These are phyloP conservation scores for Magallana gigas DNA, from an alignment of 1,140 invertebrate genomes.

Conservation along the genomic window DNA sequence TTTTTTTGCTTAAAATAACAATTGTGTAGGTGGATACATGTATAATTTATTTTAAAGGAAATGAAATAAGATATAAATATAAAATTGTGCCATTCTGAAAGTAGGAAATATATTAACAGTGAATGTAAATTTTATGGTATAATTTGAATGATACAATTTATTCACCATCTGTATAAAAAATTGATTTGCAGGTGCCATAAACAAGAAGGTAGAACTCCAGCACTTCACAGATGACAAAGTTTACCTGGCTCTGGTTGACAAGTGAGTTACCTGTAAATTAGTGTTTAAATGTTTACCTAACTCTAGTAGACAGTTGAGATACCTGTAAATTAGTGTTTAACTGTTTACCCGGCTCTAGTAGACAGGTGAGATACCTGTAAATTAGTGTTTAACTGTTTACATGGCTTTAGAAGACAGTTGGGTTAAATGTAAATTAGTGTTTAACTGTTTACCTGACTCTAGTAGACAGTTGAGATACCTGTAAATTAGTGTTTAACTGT, in stretches of 20 bases:
- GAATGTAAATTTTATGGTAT: no score
- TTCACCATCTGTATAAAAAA: background rate
- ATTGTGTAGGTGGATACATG: no score
- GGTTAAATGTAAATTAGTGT: conserved; percentile 81
- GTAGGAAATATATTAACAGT: no score
- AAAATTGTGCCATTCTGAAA: no score
- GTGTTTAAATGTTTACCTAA: conserved; percentile 83
- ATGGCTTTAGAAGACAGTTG: conserved; percentile 85
- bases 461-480: conserved; percentile 85
- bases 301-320: conserved; percentile 84
- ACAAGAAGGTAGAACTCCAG: conserved; percentile 85
- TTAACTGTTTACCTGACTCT: conserved; percentile 87
- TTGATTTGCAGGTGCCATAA: conserved; percentile 82
- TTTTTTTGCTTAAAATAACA: no score
- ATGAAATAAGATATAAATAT: no score
- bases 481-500: conserved; percentile 82
- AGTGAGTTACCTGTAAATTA: conserved; percentile 80
- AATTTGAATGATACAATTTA: no score
- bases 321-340: conserved; percentile 82
- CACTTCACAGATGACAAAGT: conserved; percentile 85
- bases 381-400: conserved; percentile 86
- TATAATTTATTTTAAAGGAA: no score
- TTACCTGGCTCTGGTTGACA: conserved; percentile 86
- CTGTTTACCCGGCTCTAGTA: conserved; percentile 86
- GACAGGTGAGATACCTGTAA: conserved; percentile 81